These are phyloP conservation scores for Eidolon helvum DNA, from an alignment of 2,113 vertebrate species.

Conservation along the genomic window DNA sequence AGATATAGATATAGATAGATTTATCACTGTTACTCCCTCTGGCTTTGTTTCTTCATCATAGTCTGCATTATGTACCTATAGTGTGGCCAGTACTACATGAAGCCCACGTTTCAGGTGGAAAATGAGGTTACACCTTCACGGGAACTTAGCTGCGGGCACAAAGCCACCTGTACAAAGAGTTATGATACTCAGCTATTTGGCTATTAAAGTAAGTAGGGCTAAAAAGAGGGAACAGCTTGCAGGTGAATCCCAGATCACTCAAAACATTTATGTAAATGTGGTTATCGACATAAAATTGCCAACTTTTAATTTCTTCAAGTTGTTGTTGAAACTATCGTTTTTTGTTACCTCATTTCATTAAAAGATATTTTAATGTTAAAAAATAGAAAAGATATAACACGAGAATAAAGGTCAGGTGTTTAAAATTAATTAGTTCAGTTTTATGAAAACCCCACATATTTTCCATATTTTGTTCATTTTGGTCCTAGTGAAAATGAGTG, in stretches of 20 bases:
- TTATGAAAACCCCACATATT: neutral
- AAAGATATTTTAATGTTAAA: neutral
- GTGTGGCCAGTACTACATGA: neutral
- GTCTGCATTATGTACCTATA: neutral
- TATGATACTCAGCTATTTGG: fast-evolving
- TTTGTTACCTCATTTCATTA: neutral
- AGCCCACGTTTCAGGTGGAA: neutral
- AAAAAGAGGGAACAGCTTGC: neutral
- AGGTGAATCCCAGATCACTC: neutral
- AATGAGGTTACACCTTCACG: neutral
- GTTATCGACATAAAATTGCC: neutral
- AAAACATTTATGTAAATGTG: neutral
- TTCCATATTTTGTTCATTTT: neutral
- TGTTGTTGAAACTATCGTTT: neutral
- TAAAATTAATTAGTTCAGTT: neutral
- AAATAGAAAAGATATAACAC: neutral
- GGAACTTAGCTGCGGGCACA: neutral
- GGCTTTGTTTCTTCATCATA: neutral
- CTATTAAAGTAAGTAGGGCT: neutral
- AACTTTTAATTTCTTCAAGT: neutral
- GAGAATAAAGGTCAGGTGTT: neutral
- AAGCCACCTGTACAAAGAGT: neutral
- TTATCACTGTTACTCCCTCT: neutral
- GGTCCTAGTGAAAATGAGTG: neutral
- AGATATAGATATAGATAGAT: no score